phyloP scores from a whole-genome alignment of 2,888 invertebrate species.

The Ophioninae sp. region DNA sequence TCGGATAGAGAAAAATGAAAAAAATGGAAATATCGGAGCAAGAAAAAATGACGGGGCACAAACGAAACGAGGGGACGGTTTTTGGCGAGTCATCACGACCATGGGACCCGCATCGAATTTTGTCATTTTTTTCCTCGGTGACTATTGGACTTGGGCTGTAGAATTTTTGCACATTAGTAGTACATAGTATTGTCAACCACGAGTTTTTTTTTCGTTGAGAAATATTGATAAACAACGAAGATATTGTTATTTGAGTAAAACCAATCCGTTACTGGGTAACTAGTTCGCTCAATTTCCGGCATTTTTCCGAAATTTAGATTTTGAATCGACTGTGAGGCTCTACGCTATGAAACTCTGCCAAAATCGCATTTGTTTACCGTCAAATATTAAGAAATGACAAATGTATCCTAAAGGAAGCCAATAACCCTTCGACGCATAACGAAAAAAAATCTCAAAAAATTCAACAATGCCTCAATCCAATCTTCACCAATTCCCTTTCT shows the following conservation, averaged over 20 bases:
- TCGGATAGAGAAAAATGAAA: neutral
- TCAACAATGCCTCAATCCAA: neutral
- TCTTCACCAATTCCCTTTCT: neutral
- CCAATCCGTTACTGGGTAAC: neutral
- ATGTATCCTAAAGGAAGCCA: neutral
- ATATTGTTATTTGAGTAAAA: neutral
- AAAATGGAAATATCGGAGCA: constrained; percentile 2
- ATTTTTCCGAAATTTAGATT: neutral
- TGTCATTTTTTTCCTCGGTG: neutral
- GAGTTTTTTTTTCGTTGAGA: neutral
- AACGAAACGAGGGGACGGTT: neutral
- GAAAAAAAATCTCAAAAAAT: neutral
- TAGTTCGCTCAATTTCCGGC: neutral
- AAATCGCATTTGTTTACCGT: neutral
- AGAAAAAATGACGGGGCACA: neutral
- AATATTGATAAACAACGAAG: neutral
- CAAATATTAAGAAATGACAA: neutral
- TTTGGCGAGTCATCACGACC: neutral
- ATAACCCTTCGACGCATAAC: neutral
- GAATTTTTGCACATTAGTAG: neutral
- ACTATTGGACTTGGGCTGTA: neutral
- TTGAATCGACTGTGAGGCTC: too few relatives aligned
- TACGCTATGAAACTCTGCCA: too few relatives aligned
- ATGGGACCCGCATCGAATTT: neutral
- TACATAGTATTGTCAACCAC: neutral